These are phyloP conservation scores for Physella acuta DNA, from an alignment of 1,140 invertebrate genomes.

Conservation along the genomic window DNA sequence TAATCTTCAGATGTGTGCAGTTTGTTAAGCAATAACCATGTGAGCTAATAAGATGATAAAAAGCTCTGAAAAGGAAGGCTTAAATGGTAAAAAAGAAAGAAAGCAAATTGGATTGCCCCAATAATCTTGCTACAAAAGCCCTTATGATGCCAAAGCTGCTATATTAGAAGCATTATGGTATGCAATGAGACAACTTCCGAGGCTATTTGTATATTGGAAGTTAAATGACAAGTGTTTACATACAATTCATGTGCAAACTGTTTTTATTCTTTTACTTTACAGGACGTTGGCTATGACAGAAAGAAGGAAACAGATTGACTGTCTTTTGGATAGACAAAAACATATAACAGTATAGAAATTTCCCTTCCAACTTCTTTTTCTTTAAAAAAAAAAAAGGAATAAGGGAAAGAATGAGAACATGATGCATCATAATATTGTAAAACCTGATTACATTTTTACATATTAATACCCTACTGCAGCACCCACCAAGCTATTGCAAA, in stretches of 20 bases:
- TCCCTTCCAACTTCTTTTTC: no score
- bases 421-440: background rate
- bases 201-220: background rate
- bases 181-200: background rate
- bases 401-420: no score
- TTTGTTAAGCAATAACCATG: no score
- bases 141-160: background rate
- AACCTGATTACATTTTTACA: constrained; percentile 7
- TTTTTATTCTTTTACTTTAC: constrained; percentile 8
- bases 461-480: no score
- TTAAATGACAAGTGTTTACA: constrained; percentile 11
- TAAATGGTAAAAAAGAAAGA: no score
- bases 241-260: constrained; percentile 11
- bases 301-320: background rate
- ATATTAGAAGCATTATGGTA: background rate
- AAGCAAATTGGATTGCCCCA: no score
- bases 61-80: no score
- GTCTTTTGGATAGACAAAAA: background rate
- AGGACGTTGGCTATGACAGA: constrained; percentile 9
- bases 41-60: no score
- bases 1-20: no score
- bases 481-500: no score
- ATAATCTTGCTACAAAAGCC: background rate
- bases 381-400: no score
- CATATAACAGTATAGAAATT: no score